Evolutionary conservation across 1,140 invertebrate genomes (phyloP).

Genomic region (Drosophila teissieri): DNA sequence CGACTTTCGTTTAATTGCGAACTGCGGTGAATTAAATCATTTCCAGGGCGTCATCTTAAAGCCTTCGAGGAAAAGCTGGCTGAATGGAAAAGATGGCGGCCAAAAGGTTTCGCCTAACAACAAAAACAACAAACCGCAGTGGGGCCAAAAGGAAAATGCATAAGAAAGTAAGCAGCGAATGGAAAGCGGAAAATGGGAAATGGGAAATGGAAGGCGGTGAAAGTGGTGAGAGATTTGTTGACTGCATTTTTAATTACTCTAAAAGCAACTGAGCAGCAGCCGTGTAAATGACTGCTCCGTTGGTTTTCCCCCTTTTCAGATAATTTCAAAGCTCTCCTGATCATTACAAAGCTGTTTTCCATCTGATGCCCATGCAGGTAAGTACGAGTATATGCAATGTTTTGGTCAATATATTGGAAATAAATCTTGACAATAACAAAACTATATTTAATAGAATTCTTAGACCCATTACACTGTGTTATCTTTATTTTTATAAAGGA

Average conservation of each 20-base stretch:
- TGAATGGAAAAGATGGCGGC: constrained; percentile 22
- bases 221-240: constrained; percentile 52
- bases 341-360: constrained; percentile 15
- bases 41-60: constrained; percentile 41
- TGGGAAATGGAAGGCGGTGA: constrained; percentile 16
- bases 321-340: constrained; percentile 30
- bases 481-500: no score
- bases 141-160: constrained; percentile 39
- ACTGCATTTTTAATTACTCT: constrained; percentile 76
- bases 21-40: constrained; percentile 79
- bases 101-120: constrained; percentile 44
- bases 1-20: constrained; percentile 71
- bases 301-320: constrained; percentile 10
- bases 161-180: constrained; percentile 50
- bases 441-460: no score
- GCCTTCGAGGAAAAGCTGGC: constrained; percentile 11
- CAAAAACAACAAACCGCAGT: constrained; percentile 52
- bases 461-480: no score
- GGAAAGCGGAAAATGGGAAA: constrained; percentile 23
- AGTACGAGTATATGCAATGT: background rate
- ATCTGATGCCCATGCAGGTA: background rate
- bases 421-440: no score
- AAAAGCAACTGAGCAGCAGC: constrained; percentile 59
- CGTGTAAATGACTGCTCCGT: constrained; percentile 41
- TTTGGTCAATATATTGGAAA: constrained; percentile 2